A percentile compares a stretch with the other conserved stretches of the same genome.
These are phyloP conservation scores for Eupelmus urozonus DNA, from an alignment of 2,888 invertebrate species.

Conservation along the genomic window DNA sequence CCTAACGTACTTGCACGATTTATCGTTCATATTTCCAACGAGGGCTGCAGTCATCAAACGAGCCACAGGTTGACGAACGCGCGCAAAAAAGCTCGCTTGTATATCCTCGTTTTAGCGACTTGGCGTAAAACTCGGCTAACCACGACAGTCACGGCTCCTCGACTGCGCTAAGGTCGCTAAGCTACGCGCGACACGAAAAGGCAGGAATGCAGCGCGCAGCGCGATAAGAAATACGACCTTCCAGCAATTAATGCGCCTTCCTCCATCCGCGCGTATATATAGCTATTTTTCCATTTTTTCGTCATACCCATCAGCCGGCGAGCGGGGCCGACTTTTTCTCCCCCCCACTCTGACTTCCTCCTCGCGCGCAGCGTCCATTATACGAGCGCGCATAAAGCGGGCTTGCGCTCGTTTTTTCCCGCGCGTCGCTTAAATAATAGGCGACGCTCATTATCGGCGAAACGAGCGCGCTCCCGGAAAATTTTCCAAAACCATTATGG, in stretches of 20 bases:
- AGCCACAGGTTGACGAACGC: no score
- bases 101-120: no score
- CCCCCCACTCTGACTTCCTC: no score
- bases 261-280: no score
- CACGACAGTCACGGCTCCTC: no score
- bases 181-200: neutral
- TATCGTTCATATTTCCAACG: no score
- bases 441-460: constrained; percentile 36
- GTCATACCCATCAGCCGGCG: neutral
- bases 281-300: constrained; percentile 3
- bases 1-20: no score
- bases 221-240: constrained; percentile 21
- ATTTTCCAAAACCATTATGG: constrained; percentile 48
- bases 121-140: no score
- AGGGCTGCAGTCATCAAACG: no score
- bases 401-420: constrained; percentile 1
- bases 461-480: constrained; percentile 47
- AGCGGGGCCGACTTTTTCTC: constrained; percentile 11
- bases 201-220: neutral
- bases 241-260: neutral
- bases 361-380: neutral
- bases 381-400: neutral
- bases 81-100: no score
- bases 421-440: constrained; percentile 20
- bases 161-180: no score